phyloP scores from a whole-genome alignment of 2,113 vertebrate genomes.

The Noturus placidus region DNA sequence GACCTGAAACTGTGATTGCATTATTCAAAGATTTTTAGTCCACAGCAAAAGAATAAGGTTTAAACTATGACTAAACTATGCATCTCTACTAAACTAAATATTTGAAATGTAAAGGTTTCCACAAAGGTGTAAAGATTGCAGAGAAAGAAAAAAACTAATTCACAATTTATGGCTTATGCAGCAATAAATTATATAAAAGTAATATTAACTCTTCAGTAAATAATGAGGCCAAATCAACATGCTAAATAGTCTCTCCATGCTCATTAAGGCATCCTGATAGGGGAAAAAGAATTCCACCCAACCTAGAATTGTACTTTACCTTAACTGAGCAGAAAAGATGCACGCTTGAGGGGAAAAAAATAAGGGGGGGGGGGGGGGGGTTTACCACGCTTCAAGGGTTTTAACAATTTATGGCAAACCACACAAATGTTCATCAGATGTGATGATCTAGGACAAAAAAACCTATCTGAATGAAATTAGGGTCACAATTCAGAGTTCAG shows the following conservation, averaged over 20 bases:
- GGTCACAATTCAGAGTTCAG: conserved; percentile 68
- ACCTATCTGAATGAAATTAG: neutral
- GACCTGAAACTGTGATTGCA: neutral
- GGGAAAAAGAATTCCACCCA: neutral
- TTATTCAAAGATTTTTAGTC: neutral
- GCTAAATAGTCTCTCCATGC: neutral
- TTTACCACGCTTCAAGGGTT: neutral
- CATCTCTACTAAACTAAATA: neutral
- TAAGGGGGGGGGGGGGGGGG: neutral
- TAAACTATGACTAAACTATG: neutral
- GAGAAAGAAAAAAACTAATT: neutral
- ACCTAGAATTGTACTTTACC: neutral
- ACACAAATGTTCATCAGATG: neutral
- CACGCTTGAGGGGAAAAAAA: neutral
- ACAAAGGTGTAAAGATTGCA: neutral
- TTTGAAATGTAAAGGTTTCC: neutral
- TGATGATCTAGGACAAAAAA: neutral
- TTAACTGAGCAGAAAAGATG: neutral
- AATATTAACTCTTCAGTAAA: neutral
- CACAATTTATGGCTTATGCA: neutral
- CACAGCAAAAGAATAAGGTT: neutral
- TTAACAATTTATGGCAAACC: neutral
- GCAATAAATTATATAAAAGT: neutral
- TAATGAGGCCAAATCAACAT: neutral
- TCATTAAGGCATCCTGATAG: neutral